These are phyloP conservation scores for Jaculus jaculus DNA, from an alignment of 2,113 vertebrate genomes.

Conservation along the genomic window DNA sequence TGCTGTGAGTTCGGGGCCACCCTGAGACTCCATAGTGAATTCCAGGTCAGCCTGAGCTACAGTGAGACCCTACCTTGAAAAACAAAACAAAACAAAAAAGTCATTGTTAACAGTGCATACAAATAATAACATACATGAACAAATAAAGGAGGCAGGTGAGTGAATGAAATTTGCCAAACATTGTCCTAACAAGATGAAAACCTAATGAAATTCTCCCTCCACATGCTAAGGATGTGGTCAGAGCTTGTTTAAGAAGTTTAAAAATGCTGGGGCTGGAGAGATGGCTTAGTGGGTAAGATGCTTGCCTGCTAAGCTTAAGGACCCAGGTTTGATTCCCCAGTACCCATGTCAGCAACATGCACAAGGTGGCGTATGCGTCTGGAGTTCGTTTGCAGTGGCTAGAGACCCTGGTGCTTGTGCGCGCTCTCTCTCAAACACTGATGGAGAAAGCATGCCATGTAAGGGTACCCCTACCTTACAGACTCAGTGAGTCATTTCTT, in stretches of 20 bases:
- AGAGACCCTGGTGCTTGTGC: no score
- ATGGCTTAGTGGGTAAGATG: background rate
- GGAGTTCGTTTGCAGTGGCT: no score
- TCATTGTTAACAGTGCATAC: background rate
- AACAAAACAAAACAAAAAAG: no score
- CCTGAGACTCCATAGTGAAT: no score
- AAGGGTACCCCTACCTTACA: background rate
- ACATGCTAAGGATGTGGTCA: background rate
- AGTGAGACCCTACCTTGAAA: no score
- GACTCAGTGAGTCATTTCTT: no score
- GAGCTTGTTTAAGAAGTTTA: background rate
- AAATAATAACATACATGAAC: background rate
- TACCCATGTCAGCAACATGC: background rate
- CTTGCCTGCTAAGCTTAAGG: background rate
- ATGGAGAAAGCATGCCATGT: background rate
- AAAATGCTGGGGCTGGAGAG: background rate
- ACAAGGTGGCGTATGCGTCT: no score
- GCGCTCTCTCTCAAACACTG: no score
- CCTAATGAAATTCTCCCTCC: background rate
- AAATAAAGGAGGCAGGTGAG: background rate
- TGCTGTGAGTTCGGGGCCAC: no score
- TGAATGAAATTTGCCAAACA: background rate
- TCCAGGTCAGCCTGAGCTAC: no score
- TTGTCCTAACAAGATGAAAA: background rate
- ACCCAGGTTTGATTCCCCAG: background rate